Percentiles rank a stretch among this genome's conserved stretches.
Evolutionary conservation across 2,888 invertebrate genomes (phyloP).

Genomic region (Campoplex capitator): DNA sequence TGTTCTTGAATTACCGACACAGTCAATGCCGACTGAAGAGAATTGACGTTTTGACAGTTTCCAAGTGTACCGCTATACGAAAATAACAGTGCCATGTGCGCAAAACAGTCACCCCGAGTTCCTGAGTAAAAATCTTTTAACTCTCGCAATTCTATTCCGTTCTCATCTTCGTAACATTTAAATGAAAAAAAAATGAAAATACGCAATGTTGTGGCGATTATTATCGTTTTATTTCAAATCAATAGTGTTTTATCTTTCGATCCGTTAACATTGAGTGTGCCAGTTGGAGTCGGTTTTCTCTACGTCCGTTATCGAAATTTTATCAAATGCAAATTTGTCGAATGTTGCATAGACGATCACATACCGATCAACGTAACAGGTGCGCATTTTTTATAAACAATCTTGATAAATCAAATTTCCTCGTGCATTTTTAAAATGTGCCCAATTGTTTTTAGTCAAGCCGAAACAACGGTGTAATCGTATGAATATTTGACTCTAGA

Average conservation of each 20-base stretch:
- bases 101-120: not conserved
- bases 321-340: constrained; percentile 32
- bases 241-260: constrained; percentile 28
- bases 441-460: not conserved
- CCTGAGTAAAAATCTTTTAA: not conserved
- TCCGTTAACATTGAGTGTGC: constrained; percentile 44
- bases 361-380: constrained; percentile 53
- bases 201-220: not conserved
- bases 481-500: constrained; percentile 26
- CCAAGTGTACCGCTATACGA: not conserved
- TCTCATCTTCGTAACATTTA: not conserved
- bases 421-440: not conserved
- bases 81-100: not conserved
- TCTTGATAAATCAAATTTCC: not conserved
- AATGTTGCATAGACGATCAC: constrained; percentile 57
- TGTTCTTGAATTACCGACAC: too few relatives aligned
- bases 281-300: constrained; percentile 45
- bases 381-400: not conserved
- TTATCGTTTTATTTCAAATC: not conserved
- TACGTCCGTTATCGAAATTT: constrained; percentile 45
- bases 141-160: not conserved
- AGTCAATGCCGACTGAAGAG: not conserved
- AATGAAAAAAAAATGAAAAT: constrained; percentile 6
- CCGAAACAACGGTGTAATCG: not conserved
- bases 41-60: not conserved